phyloP scores from a whole-genome alignment of 2,113 vertebrate species.

The Anhinga rufa region DNA sequence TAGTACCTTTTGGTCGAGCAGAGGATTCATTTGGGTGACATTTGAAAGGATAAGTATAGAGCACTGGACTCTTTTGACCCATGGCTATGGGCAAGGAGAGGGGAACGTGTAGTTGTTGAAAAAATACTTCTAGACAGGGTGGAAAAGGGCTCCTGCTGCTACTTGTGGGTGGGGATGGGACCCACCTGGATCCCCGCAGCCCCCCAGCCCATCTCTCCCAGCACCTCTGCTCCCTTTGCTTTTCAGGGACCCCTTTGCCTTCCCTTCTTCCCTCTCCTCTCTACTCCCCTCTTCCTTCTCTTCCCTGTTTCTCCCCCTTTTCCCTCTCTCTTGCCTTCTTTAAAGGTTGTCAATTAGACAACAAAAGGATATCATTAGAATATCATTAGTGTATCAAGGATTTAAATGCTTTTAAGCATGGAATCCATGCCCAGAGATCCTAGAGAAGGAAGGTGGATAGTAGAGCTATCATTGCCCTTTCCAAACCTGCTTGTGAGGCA shows the following conservation, averaged over 20 bases:
- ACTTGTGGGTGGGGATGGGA: background rate
- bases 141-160: background rate
- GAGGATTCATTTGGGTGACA: background rate
- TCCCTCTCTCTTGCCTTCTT: background rate
- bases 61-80: background rate
- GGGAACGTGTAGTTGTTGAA: accelerated
- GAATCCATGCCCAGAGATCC: background rate
- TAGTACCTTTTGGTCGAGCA: background rate
- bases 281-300: background rate
- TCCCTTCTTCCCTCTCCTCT: background rate
- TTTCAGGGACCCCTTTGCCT: background rate
- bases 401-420: background rate
- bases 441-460: background rate
- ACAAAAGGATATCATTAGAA: background rate
- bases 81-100: background rate
- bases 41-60: background rate
- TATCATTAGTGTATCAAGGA: background rate
- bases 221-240: background rate
- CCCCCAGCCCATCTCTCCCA: background rate
- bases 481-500: background rate
- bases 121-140: background rate
- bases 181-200: background rate
- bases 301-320: background rate
- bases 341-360: background rate
- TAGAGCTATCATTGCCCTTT: accelerated